Evolutionary conservation across 2,797 vertebrate genomes (phyloP), one percentile per base, ranked within the genome.

Genomic region (Enteromius thamalakanensis): DNA sequence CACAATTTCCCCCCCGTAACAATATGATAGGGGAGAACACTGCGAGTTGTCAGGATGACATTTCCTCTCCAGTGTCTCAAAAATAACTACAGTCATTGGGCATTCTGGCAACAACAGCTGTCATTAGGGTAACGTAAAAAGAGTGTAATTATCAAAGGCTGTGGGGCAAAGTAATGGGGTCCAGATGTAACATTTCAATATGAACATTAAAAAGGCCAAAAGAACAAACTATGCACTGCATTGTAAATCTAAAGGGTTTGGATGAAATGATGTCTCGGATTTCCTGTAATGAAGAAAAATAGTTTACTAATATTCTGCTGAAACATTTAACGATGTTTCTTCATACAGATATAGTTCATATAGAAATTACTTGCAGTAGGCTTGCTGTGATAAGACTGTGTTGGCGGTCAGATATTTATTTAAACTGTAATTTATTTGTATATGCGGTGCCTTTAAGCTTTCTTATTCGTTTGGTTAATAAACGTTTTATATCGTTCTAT

Each of bases 91-190:
- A 75, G 74, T 85, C 81, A 84, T 85, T 51, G 74, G 75, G 55
- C 49, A 37, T 51, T 71, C 69, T 70, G 75, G 68, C 69, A 79
- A 83, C 15, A 68, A 26, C 60, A 78, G 64, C 69, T 60, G 64
- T 78, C 79, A 82, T 83, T 62, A 85, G 53, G 58, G 29, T 49
- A 64, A 82, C 53, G 51, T 84, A 87, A 88, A 85, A 68, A 82
- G 70, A 53, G 53, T 19, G 78, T 71, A 84, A 84, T 78, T 76
- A 85, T 58, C 76, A 78, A 65, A 69, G 37, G 51, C 78, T 67
- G 72, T 72, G 79, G 53, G 69, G 79, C 47, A 10, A 72, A 85
- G 82, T 75, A 78, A 64, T 79, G 70, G 64, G 76, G 72, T 78
- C 74, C 69, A 76, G 53, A 84, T 87, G 82, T 83, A 86, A 82